phyloP scores from a whole-genome alignment of 2,797 vertebrate species.

The Euthynnus affinis region DNA sequence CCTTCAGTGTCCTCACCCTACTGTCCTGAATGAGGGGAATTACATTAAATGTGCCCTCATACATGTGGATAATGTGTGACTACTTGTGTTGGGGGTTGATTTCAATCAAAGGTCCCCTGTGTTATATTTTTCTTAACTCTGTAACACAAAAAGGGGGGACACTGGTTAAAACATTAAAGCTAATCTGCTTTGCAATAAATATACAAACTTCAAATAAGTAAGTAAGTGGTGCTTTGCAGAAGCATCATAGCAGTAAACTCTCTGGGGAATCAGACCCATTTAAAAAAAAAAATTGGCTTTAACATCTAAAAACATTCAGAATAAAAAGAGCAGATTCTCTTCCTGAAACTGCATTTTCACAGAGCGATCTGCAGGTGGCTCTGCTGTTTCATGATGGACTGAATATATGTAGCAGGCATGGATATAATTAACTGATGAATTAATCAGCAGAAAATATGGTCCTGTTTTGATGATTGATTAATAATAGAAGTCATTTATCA shows the following conservation, averaged over 20 bases:
- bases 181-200: slow-evolving; percentile 70
- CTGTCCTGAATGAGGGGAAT: slow-evolving; percentile 6
- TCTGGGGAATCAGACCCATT: slow-evolving; percentile 62
- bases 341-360: slow-evolving; percentile 49
- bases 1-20: slow-evolving; percentile 25
- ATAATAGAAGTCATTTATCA: slow-evolving; percentile 2
- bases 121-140: slow-evolving; percentile 40
- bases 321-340: background rate
- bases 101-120: slow-evolving; percentile 19
- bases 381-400: slow-evolving; percentile 44
- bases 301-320: slow-evolving; percentile 17
- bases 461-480: slow-evolving; percentile 2
- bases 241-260: slow-evolving; percentile 66
- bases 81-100: background rate
- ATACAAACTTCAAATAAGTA: slow-evolving; percentile 50
- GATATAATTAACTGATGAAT: background rate
- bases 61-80: slow-evolving; percentile 12
- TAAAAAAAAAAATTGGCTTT: slow-evolving; percentile 16
- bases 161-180: slow-evolving; percentile 66
- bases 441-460: background rate
- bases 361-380: slow-evolving; percentile 65
- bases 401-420: background rate
- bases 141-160: slow-evolving; percentile 30
- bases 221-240: slow-evolving; percentile 52
- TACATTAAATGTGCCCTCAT: slow-evolving; percentile 12